Conservation (phyloP, 1,140 invertebrate genomes). For the Brachionus paranguensis region DNA sequence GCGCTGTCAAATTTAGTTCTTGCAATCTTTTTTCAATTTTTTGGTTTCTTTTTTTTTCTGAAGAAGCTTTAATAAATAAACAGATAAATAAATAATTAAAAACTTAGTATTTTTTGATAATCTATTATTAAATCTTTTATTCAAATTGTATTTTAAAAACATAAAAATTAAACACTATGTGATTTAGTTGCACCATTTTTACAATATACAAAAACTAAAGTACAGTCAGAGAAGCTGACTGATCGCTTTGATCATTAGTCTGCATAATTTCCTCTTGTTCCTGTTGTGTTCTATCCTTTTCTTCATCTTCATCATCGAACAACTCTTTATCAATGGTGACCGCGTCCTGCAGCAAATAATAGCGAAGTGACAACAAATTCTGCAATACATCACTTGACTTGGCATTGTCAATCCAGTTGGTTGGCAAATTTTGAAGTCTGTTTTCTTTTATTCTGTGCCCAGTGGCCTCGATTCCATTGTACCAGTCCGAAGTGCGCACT, state of each 20-base stretch:
- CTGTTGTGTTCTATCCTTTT: not conserved
- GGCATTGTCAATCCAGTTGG: constrained; percentile 19
- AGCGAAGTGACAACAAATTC: constrained; percentile 13
- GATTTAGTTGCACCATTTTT: not conserved
- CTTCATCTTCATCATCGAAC: not conserved
- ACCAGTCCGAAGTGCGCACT: not conserved
- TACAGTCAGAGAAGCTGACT: not conserved
- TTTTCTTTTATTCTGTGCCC: not conserved
- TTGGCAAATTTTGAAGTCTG: not conserved
- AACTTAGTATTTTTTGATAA: too few relatives aligned
- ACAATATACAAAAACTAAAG: not conserved
- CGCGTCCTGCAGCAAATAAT: constrained; percentile 19
- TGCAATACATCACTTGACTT: constrained; percentile 11
- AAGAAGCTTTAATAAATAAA: too few relatives aligned
- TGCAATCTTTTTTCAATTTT: too few relatives aligned
- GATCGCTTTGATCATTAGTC: not conserved
- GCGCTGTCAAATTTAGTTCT: too few relatives aligned
- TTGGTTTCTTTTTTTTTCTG: too few relatives aligned
- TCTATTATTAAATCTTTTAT: too few relatives aligned
- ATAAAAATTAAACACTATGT: not conserved
- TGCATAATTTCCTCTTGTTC: not conserved
- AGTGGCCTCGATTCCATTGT: constrained; percentile 12
- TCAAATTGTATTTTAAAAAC: not conserved
- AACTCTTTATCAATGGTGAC: not conserved
- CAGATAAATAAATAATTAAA: too few relatives aligned